Evolutionary conservation across 2,888 invertebrate species (phyloP), one percentile per base, ranked within the genome.

Genomic region (Drosophila paranaensis): DNA sequence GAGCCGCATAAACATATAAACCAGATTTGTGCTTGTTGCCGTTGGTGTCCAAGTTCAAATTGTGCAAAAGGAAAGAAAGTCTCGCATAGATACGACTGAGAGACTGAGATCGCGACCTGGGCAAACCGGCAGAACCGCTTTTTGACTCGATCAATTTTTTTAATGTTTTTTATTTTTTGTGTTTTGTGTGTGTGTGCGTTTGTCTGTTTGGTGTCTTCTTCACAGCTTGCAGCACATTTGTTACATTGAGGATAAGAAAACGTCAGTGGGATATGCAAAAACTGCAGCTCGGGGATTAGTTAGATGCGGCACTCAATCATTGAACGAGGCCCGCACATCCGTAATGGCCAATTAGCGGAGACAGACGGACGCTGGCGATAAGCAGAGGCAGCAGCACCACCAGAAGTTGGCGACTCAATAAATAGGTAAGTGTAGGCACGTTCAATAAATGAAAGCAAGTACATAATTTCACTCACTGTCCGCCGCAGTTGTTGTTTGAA

Each of bases 91-190:
- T 45, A 11, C 20, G 46, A 51, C 43, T 25, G 42, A 27, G 35
- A 42, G 33, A 40, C 50, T 20, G 48, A 72, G 83, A 82, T 82
- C 85, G 81, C 82, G 80, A 78, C 82, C 82, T 79, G 81, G 82
- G 72, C 75, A 86, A 86, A 86, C 86, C 88, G 86, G 86, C 86
- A 87, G 81, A 86, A 87, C 86, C 65, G 74, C 86, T 87, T 86
- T 86, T 82, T 72, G 74, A 57, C 70, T 68, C 64, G 69, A 53
- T 74, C 62, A 40, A 40, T 54, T 54, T 54, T 35, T 25, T 39
- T 9, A 16, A 69, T 58, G 40, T 50, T 40, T 53, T 56, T 69
- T 51, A 64, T 61, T 39, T 54, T 66, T 60, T 39, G 53, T 46
- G 48, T 57, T 67, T 20, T 20, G 20, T 20, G 20, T 20, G 20